These are phyloP conservation scores for Heliconius melpomene DNA, from an alignment of 1,140 invertebrate genomes.

Conservation along the genomic window DNA sequence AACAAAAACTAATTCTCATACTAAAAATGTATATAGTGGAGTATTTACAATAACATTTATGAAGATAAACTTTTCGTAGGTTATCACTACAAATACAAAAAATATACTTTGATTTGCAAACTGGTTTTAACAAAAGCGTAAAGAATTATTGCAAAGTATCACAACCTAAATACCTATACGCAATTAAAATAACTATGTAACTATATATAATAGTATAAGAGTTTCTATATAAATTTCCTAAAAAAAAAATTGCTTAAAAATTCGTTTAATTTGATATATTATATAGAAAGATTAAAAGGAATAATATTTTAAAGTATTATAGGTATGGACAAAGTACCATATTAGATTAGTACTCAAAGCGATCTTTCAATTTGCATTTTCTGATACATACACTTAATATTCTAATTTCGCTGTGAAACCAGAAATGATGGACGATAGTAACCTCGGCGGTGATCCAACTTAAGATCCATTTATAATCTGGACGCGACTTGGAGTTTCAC, in stretches of 20 bases:
- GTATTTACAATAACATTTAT: neutral
- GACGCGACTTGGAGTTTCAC: constrained; percentile 30
- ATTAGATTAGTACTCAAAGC: neutral
- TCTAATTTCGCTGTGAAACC: constrained; percentile 30
- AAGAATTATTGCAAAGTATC: neutral
- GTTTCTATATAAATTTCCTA: too few species aligned
- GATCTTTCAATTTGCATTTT: constrained; percentile 15
- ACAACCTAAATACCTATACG: neutral
- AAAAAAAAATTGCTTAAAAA: too few species aligned
- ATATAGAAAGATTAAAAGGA: too few species aligned
- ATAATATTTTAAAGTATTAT: neutral
- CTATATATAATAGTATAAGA: neutral
- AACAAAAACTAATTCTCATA: neutral
- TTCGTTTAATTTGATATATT: too few species aligned
- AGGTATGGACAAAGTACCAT: neutral
- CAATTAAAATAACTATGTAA: neutral
- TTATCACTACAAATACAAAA: neutral
- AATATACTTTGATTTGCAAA: neutral
- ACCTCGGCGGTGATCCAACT: constrained; percentile 24
- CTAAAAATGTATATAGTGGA: neutral
- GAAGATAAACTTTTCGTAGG: neutral
- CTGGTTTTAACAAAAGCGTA: neutral
- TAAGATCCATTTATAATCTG: constrained; percentile 49
- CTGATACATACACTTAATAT: constrained; percentile 19
- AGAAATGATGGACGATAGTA: constrained; percentile 27